Evolutionary conservation across 2,888 invertebrate species (phyloP).

Genomic region (Branchipolynoe longqiensis): DNA sequence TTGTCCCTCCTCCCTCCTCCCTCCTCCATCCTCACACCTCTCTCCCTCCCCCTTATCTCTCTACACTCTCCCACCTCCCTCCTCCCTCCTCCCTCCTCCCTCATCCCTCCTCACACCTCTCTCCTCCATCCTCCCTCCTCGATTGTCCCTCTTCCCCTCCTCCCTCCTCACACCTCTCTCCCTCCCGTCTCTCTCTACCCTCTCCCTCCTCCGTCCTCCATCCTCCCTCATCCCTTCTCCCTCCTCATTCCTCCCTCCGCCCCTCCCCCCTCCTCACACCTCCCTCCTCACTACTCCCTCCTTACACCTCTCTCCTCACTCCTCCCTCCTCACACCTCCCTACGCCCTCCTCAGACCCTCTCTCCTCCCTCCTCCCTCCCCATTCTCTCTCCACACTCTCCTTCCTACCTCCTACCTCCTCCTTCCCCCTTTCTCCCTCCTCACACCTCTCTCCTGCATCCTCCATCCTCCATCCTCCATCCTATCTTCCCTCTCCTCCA

Average conservation of each 20-base stretch:
- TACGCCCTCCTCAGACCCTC: too few species aligned
- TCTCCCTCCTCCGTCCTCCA: not conserved
- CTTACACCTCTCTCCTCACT: too few species aligned
- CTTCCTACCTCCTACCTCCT: too few species aligned
- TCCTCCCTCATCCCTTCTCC: not conserved
- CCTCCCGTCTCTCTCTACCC: not conserved
- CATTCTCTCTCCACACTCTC: too few species aligned
- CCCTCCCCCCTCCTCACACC: too few species aligned
- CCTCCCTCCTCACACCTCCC: too few species aligned
- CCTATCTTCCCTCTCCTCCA: too few species aligned
- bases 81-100: not conserved
- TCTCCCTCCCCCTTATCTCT: not conserved
- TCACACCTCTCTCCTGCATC: too few species aligned
- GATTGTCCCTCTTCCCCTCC: not conserved
- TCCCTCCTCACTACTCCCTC: too few species aligned
- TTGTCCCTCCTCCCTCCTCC: not conserved
- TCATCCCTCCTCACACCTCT: not conserved
- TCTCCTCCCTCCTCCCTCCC: too few species aligned
- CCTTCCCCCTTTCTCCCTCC: too few species aligned
- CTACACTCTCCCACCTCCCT: not conserved
- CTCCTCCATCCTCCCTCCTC: not conserved
- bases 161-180: not conserved
- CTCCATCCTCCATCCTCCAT: too few species aligned
- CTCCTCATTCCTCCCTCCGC: not conserved
- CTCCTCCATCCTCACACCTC: not conserved